Evolutionary conservation across 1,140 invertebrate species (phyloP), one percentile per base, ranked within the genome.

Genomic region (Meteorus sp.): DNA sequence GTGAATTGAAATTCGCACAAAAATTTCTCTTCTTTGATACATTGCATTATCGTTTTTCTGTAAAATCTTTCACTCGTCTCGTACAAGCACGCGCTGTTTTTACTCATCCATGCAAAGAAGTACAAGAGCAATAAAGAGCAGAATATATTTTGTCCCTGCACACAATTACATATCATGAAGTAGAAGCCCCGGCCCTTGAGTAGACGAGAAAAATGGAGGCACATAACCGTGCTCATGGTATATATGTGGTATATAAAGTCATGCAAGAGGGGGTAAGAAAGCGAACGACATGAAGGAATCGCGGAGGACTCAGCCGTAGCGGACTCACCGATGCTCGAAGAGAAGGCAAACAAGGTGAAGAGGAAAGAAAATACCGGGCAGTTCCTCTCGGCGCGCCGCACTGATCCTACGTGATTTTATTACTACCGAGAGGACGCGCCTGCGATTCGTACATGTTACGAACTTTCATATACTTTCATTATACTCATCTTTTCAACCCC

Each of bases 321-420:
- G n/a, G 45, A 29, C 23, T 29, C 13, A 48, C 20, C 11, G 5
- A 48, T n/a, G n/a, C n/a, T n/a, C n/a, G 23, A 4, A 48, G 31
- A 29, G 27, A 4, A 23, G 20, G 50, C 20, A 22, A 52, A 52
- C 17, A 23, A 45, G 43, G 22, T 23, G 20, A 45, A 45, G 19
- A 37, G 31, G 50, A 52, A 19, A 52, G 31, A 33, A 15, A 35
- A 52, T 37, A 17, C 31, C 13, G 19, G 19, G 20, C 50, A 52
- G 50, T 52, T 22, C 50, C 31, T 52, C 50, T 52, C 27, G 50
- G 25, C 50, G 50, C 50, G 50, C 33, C 15, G 50, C 19, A 35
- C 33, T 31, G 50, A 52, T 52, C 50, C 33, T 52, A 52, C 50
- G 50, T 52, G 50, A 29, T 52, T 52, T 52, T 37, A 52, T 52